Percentiles rank a stretch among this genome's conserved stretches.
These are phyloP conservation scores for Mormyrops attenuatus DNA, from an alignment of 2,797 vertebrate genomes.

Conservation along the genomic window DNA sequence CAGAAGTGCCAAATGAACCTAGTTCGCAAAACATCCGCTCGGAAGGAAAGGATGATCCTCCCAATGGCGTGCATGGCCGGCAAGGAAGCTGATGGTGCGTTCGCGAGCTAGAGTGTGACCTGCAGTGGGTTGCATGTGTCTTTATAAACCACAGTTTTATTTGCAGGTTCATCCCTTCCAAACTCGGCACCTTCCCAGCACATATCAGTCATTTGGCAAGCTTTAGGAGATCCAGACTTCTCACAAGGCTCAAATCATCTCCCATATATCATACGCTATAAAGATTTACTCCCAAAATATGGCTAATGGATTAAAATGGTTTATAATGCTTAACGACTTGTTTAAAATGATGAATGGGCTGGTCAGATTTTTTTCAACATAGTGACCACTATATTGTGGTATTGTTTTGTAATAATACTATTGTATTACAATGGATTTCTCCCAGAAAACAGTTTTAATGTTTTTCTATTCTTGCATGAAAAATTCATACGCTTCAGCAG, in stretches of 20 bases:
- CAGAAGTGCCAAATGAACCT: conserved; percentile 52
- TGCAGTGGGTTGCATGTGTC: background rate
- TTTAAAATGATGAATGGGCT: conserved; percentile 12
- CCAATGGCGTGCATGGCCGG: background rate
- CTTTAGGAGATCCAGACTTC: background rate
- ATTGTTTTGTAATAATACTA: conserved; percentile 14
- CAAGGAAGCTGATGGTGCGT: background rate
- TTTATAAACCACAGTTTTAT: background rate
- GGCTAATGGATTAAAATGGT: background rate
- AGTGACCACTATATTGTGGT: background rate
- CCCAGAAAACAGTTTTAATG: background rate
- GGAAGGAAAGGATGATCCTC: conserved; percentile 41
- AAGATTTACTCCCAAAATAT: background rate
- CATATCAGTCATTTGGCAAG: background rate
- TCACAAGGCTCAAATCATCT: background rate
- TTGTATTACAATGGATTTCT: background rate
- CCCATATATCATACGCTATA: background rate
- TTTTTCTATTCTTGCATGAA: background rate
- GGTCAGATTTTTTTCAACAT: background rate
- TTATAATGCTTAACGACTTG: background rate
- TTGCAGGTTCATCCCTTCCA: background rate
- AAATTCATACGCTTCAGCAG: background rate
- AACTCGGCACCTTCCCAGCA: background rate
- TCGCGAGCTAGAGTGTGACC: background rate
- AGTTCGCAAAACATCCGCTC: conserved; percentile 47